Conservation (phyloP, 2,888 invertebrate species). For the Melanostoma mellinum region DNA sequence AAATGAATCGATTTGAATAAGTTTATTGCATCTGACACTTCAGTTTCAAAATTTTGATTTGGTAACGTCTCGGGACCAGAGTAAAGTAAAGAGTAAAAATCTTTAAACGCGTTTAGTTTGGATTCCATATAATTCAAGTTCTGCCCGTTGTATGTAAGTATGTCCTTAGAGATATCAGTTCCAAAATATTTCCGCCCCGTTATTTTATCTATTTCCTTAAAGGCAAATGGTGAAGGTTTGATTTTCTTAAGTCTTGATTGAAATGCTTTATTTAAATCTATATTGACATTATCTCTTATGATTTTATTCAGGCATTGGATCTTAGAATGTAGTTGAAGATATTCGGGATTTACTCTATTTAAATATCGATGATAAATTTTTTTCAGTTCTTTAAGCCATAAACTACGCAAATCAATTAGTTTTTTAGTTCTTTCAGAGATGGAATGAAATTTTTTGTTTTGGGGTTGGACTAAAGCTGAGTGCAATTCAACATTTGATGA, state of each 20-base stretch:
- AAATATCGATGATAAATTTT: neutral
- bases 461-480: neutral
- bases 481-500: constrained; percentile 4
- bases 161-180: no score
- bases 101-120: neutral
- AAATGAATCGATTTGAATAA: neutral
- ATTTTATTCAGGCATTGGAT: constrained; percentile 10
- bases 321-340: constrained; percentile 7
- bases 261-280: neutral
- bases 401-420: constrained; percentile 10
- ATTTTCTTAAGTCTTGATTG: no score
- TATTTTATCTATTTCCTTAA: no score
- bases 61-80: neutral
- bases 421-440: constrained; percentile 23
- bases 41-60: neutral
- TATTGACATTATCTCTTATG: constrained; percentile 28
- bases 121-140: neutral
- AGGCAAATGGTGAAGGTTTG: no score
- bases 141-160: neutral
- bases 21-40: neutral
- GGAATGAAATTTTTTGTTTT: constrained; percentile 6
- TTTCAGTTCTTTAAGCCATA: constrained; percentile 25
- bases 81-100: neutral
- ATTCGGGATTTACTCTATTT: constrained; percentile 13
- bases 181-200: no score